Evolutionary conservation across 2,888 invertebrate species (phyloP), one percentile per base, ranked within the genome.

Genomic region (Amiota communis): DNA sequence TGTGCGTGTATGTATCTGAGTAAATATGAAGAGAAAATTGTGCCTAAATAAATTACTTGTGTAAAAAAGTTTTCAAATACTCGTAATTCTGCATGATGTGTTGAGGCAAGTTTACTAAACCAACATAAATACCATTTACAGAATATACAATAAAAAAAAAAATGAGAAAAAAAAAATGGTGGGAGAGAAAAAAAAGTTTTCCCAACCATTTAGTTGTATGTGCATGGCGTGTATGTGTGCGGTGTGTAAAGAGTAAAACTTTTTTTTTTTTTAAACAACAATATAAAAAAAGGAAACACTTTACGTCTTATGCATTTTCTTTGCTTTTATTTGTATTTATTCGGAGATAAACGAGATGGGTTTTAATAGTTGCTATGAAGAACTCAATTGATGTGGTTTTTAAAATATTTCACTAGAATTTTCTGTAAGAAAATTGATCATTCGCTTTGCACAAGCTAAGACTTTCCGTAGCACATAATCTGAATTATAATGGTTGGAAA

Each of bases 31-130:
- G 76, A 81, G 80, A 82, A 36, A 82, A 81, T 85, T 83, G 79
- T 82, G 85, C 83, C 83, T 85, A 83, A 85, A 83, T 82, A 83
- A 83, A 85, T 83, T 83, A 83, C 85, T 83, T 85, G 79, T 79
- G 17, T 17, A 59, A 51, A 81, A 83, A 83, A 83, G 84, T 83
- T 83, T 83, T 83, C 84, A 83, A 83, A 83, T 83, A 82, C 83
- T 83, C 85, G 84, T 85, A 83, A 85, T 83, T 85, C 85, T 82
- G 78, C 84, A 17, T 83, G 85, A 83, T 83, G 83, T 82, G 83
- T 84, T 68, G 67, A 23, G 67, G 67, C 67, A 83, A 83, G 85
- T 83, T 83, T 83, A 81, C 85, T 84, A 83, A 83, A 81, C 82
- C 82, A 81, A 83, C 82, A 83, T 84, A 83, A 83, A 83, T 84